These are phyloP conservation scores for Eristalis intricaria DNA, from an alignment of 2,888 invertebrate genomes.

Conservation along the genomic window DNA sequence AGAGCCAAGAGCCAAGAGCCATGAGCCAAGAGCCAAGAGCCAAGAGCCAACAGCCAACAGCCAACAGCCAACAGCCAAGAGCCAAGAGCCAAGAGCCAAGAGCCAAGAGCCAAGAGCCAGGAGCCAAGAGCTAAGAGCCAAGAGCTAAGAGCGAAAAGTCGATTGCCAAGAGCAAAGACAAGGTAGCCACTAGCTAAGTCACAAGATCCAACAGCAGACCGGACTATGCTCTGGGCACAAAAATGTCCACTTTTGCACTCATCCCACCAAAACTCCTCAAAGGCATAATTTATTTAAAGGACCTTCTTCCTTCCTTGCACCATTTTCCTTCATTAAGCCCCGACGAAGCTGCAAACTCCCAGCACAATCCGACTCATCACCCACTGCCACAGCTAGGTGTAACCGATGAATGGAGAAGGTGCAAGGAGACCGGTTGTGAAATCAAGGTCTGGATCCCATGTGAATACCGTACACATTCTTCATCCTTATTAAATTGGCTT, in stretches of 20 bases:
- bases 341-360: neutral
- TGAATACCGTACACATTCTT: slow-evolving; percentile 38
- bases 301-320: neutral
- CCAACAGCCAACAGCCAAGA: too few species aligned
- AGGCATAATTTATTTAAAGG: neutral
- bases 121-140: too few species aligned
- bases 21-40: neutral
- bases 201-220: too few species aligned
- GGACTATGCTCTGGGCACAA: too few species aligned
- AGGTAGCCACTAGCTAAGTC: too few species aligned
- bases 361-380: neutral
- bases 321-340: neutral
- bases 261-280: neutral
- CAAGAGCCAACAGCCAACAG: too few species aligned
- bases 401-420: neutral
- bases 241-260: neutral
- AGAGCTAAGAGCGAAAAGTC: too few species aligned
- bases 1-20: neutral
- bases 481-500: slow-evolving; percentile 62
- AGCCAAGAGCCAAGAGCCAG: too few species aligned
- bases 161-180: too few species aligned
- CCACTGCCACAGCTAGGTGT: neutral
- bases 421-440: neutral
- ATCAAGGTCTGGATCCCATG: slow-evolving; percentile 44
- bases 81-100: too few species aligned